A percentile compares a stretch with the other conserved stretches of the same genome.
Conservation (phyloP, 30 jellyfish, hydroid and myxozoan genomes). For the Pseudorhiza aurosa region DNA sequence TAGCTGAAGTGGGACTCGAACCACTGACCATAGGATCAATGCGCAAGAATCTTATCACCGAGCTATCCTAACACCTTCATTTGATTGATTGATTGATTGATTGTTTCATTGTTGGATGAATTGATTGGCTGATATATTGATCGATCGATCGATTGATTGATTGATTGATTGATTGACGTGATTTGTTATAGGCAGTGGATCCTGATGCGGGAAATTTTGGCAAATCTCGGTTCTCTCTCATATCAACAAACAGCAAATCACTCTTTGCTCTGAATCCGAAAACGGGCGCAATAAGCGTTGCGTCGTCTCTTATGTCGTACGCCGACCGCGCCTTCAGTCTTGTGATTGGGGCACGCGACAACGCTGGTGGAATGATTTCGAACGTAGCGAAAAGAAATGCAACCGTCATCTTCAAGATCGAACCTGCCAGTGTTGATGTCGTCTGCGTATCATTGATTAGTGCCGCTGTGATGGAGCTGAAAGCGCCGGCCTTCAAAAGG, state of each 20-base stretch:
- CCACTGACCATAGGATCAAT: too few relatives aligned
- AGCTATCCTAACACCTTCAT: too few relatives aligned
- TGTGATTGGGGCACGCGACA: constrained; percentile 66
- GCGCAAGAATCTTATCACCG: too few relatives aligned
- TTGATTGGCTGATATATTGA: too few relatives aligned
- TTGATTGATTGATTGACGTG: too few relatives aligned
- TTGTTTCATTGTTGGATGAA: too few relatives aligned
- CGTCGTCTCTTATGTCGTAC: constrained; percentile 57
- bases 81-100: too few relatives aligned
- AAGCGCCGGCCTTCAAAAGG: constrained; percentile 36
- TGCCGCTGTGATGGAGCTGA: constrained; percentile 14
- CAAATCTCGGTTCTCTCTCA: constrained; percentile 25
- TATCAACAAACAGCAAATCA: constrained; percentile 39
- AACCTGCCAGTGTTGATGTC: constrained; percentile 63
- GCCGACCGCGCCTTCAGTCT: constrained; percentile 51
- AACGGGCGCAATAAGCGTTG: constrained; percentile 57
- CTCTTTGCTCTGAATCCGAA: constrained; percentile 38
- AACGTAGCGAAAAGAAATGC: constrained; percentile 29
- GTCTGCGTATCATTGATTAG: constrained; percentile 28
- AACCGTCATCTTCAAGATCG: constrained; percentile 40
- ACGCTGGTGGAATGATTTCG: constrained; percentile 31
- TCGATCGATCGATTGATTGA: too few relatives aligned
- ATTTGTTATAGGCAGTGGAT: constrained; percentile 55
- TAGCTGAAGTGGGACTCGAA: too few relatives aligned
- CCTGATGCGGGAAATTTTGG: constrained; percentile 59